A percentile compares a stretch with the other conserved stretches of the same genome.
phyloP scores from a whole-genome alignment of 2,797 vertebrate species.

The Megalops cyprinoides region DNA sequence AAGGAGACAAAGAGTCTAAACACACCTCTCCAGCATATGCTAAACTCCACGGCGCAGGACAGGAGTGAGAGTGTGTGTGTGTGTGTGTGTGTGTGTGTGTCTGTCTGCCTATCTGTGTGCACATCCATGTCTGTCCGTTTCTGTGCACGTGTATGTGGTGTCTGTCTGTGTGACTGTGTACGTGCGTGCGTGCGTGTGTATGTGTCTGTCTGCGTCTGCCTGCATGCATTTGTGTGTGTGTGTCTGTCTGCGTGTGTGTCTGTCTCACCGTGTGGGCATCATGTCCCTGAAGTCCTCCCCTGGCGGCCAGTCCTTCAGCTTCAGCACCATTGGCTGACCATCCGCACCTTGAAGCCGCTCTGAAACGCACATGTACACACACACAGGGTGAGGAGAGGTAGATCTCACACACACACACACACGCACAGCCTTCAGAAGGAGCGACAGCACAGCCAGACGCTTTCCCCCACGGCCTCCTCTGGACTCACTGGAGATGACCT shows the following conservation, averaged over 20 bases:
- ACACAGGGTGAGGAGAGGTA: not conserved
- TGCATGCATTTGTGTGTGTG: not conserved
- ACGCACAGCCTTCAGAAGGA: not conserved
- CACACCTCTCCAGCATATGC: too few relatives aligned
- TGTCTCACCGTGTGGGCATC: constrained; percentile 92
- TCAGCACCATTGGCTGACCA: constrained; percentile 94
- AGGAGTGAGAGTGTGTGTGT: too few relatives aligned
- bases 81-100: too few relatives aligned
- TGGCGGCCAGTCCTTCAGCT: constrained; percentile 98
- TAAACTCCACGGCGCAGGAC: too few relatives aligned
- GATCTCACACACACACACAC: not conserved
- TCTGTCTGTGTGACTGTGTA: too few relatives aligned
- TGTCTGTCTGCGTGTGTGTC: too few relatives aligned
- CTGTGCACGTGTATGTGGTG: too few relatives aligned
- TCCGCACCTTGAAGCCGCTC: constrained; percentile 89
- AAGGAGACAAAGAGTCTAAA: not conserved
- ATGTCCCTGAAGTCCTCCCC: constrained; percentile 98
- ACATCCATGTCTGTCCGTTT: too few relatives aligned
- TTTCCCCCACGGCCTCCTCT: not conserved
- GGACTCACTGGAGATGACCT: constrained; percentile 92
- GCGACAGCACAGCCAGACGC: not conserved
- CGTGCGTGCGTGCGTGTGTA: not conserved
- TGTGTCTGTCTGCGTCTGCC: not conserved
- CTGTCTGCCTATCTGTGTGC: too few relatives aligned
- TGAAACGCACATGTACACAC: constrained; percentile 57